Conservation (phyloP, 2,888 invertebrate genomes). For the Fragum sueziense region DNA sequence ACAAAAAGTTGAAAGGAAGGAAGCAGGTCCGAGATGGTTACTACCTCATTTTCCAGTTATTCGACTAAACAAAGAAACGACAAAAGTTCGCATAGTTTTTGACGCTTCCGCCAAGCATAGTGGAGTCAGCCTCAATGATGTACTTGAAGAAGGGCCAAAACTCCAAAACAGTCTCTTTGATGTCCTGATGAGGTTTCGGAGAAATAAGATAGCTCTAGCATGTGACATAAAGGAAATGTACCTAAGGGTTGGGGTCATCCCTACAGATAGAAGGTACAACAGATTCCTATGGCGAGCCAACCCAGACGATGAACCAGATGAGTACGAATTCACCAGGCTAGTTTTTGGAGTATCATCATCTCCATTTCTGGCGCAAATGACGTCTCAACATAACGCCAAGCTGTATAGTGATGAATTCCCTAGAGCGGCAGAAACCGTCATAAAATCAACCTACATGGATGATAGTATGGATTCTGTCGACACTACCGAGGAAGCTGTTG, state of each 20-base stretch:
- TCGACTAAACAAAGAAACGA: constrained; percentile 33
- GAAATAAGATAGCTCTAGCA: constrained; percentile 36
- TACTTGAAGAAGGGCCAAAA: constrained; percentile 50
- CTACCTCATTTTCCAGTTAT: constrained; percentile 36
- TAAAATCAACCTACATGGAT: constrained; percentile 58
- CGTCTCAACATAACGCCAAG: constrained; percentile 46
- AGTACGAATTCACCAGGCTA: constrained; percentile 47
- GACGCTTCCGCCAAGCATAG: constrained; percentile 49
- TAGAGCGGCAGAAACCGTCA: constrained; percentile 51
- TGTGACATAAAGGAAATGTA: constrained; percentile 51
- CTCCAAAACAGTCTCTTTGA: constrained; percentile 53
- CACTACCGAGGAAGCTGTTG: constrained; percentile 14
- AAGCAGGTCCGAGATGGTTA: background rate
- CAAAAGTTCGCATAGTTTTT: constrained; percentile 54
- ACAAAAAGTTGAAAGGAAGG: no score
- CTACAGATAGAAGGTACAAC: constrained; percentile 25
- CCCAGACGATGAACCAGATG: constrained; percentile 2
- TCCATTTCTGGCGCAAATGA: constrained; percentile 55
- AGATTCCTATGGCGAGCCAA: constrained; percentile 37
- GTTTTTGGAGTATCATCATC: constrained; percentile 59
- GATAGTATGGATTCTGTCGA: constrained; percentile 51
- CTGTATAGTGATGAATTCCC: constrained; percentile 19
- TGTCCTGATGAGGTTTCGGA: constrained; percentile 46
- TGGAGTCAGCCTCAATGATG: constrained; percentile 43
- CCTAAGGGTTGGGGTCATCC: constrained; percentile 16